Evolutionary conservation across 2,888 invertebrate species (phyloP).

Genomic region (Habrosyne pyritoides): DNA sequence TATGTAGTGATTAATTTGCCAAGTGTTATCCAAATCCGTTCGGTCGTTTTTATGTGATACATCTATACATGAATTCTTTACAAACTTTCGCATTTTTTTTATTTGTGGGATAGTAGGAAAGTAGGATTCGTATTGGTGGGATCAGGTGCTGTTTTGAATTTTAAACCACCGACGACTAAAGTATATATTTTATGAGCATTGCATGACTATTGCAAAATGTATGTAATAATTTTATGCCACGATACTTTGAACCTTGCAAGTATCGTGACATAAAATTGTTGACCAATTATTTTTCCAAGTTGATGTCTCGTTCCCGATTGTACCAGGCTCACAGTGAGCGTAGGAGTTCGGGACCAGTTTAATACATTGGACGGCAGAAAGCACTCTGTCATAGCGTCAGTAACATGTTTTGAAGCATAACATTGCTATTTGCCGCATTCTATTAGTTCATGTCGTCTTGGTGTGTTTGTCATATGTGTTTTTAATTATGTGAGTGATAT

Average conservation of each 20-base stretch:
- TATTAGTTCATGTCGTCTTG: constrained; percentile 8
- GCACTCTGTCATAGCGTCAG: constrained; percentile 38
- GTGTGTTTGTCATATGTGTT: neutral
- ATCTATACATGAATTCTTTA: too few relatives aligned
- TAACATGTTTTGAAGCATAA: constrained; percentile 51
- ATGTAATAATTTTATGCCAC: neutral
- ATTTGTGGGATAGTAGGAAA: too few relatives aligned
- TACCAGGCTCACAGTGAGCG: constrained; percentile 52
- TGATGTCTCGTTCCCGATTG: constrained; percentile 18
- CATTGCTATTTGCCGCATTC: constrained; percentile 26
- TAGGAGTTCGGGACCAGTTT: constrained; percentile 45
- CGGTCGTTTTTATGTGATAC: too few relatives aligned
- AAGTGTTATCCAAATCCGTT: too few relatives aligned
- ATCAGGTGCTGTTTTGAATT: too few relatives aligned
- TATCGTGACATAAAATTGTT: too few relatives aligned
- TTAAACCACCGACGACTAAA: too few relatives aligned
- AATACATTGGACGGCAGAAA: constrained; percentile 29
- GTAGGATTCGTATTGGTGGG: too few relatives aligned
- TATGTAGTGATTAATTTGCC: too few relatives aligned
- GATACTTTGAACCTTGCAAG: too few relatives aligned
- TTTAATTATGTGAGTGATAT: constrained; percentile 28
- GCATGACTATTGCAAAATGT: neutral
- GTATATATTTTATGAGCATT: neutral
- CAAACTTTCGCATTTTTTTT: too few relatives aligned
- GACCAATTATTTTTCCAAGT: neutral